Evolutionary conservation across 2,797 vertebrate species (phyloP).

Genomic region (Tenualosa ilisha): DNA sequence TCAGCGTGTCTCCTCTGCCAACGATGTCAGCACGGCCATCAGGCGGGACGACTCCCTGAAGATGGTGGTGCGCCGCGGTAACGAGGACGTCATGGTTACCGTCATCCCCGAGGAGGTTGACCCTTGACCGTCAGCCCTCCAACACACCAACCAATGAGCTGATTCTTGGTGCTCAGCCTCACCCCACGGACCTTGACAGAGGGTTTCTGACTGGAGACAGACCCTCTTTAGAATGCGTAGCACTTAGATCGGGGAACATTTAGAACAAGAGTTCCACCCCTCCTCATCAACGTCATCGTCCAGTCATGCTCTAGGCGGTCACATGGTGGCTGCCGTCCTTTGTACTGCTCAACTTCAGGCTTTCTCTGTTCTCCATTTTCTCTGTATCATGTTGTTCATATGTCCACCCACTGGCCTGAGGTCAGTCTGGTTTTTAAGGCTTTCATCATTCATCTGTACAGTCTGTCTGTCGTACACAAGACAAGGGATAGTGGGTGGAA

Average conservation of each 20-base stretch:
- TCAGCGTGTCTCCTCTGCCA: slow-evolving; percentile 83
- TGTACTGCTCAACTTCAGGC: background rate
- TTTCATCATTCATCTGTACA: background rate
- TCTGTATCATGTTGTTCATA: background rate
- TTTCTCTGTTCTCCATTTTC: background rate
- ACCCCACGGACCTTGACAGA: slow-evolving; percentile 51
- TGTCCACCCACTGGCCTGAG: no score
- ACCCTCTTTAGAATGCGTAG: slow-evolving; percentile 52
- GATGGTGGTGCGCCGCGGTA: slow-evolving; percentile 88
- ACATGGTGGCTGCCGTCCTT: background rate
- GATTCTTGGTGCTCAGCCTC: slow-evolving; percentile 64
- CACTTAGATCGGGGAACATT: slow-evolving; percentile 3
- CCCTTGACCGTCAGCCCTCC: slow-evolving; percentile 72
- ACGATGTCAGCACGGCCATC: slow-evolving; percentile 89
- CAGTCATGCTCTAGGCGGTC: background rate
- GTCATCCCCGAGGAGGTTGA: slow-evolving; percentile 88
- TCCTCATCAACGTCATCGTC: background rate
- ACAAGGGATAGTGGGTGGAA: background rate
- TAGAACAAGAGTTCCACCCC: background rate
- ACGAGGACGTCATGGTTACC: slow-evolving; percentile 88
- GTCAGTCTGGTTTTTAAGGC: background rate
- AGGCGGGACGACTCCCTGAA: slow-evolving; percentile 81
- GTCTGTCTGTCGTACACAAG: background rate
- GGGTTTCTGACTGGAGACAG: slow-evolving; percentile 54
- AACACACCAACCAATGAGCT: slow-evolving; percentile 66